phyloP scores from a whole-genome alignment of 2,888 invertebrate species.

The Lagria hirta region DNA sequence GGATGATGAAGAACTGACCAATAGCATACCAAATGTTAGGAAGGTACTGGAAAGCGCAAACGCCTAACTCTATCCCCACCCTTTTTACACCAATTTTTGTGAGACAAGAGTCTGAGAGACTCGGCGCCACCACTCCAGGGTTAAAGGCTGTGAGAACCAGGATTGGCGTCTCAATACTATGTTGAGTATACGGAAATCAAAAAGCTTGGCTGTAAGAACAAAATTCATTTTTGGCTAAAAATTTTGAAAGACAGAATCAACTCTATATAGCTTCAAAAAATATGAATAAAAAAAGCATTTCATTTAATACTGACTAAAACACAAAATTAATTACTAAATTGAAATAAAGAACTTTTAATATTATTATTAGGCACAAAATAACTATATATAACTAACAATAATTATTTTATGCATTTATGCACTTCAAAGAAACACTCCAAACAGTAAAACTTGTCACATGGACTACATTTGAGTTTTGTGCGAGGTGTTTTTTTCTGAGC shows the following conservation, averaged over 20 bases:
- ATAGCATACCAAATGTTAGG: too few relatives aligned
- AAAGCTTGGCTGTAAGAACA: constrained; percentile 4
- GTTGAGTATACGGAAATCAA: neutral
- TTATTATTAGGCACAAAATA: neutral
- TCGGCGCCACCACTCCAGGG: too few relatives aligned
- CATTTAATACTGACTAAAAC: constrained; percentile 4
- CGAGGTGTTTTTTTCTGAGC: constrained; percentile 6
- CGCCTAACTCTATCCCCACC: too few relatives aligned
- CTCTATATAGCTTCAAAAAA: constrained; percentile 6
- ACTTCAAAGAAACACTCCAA: constrained; percentile 4
- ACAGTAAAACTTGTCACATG: constrained; percentile 4
- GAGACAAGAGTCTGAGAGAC: too few relatives aligned
- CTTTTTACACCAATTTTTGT: too few relatives aligned
- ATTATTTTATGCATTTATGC: constrained; percentile 5
- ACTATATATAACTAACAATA: neutral
- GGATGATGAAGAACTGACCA: too few relatives aligned
- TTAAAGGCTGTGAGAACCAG: constrained; percentile 5
- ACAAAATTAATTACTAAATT: constrained; percentile 5
- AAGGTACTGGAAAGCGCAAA: too few relatives aligned
- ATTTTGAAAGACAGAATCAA: neutral
- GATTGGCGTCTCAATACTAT: neutral
- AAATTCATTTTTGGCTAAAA: neutral
- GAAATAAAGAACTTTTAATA: constrained; percentile 1
- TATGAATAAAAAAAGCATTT: neutral
- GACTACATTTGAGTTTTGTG: constrained; percentile 1